phyloP scores from a whole-genome alignment of 2,797 vertebrate genomes.

The Tympanoctomys barrerae region DNA sequence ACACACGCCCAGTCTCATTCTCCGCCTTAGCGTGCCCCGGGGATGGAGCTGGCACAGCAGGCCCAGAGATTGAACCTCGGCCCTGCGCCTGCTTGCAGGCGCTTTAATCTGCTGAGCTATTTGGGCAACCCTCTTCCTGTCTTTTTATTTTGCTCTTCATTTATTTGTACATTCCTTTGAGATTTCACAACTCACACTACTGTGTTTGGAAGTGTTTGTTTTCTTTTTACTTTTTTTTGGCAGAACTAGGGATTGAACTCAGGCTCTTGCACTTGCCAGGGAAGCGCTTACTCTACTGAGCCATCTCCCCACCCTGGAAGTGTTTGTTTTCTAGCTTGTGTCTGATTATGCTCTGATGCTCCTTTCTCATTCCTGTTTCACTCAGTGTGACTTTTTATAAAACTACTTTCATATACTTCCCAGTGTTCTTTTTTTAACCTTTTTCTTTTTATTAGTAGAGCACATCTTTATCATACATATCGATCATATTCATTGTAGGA shows the following conservation, averaged over 20 bases:
- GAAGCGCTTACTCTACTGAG: too few species aligned
- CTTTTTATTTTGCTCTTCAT: background rate
- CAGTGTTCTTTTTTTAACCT: background rate
- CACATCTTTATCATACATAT: background rate
- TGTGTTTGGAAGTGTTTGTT: background rate
- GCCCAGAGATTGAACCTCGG: too few species aligned
- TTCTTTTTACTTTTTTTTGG: background rate
- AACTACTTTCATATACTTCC: background rate
- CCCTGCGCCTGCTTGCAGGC: too few species aligned
- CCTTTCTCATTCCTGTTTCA: background rate
- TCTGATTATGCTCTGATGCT: background rate
- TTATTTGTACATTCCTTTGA: background rate
- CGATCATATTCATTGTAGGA: background rate
- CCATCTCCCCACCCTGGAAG: background rate
- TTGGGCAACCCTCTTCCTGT: too few species aligned
- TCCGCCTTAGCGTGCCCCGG: too few species aligned
- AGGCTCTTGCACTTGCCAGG: too few species aligned
- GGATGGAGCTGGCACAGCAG: too few species aligned
- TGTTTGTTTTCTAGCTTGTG: background rate
- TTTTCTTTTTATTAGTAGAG: background rate
- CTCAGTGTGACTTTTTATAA: background rate
- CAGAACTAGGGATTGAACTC: too few species aligned
- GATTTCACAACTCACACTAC: background rate
- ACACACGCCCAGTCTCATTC: too few species aligned
- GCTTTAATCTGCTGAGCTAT: too few species aligned